Percentiles rank a stretch among this genome's conserved stretches.
Conservation (phyloP, 2,113 vertebrate species). For the Eurypyga helias region DNA sequence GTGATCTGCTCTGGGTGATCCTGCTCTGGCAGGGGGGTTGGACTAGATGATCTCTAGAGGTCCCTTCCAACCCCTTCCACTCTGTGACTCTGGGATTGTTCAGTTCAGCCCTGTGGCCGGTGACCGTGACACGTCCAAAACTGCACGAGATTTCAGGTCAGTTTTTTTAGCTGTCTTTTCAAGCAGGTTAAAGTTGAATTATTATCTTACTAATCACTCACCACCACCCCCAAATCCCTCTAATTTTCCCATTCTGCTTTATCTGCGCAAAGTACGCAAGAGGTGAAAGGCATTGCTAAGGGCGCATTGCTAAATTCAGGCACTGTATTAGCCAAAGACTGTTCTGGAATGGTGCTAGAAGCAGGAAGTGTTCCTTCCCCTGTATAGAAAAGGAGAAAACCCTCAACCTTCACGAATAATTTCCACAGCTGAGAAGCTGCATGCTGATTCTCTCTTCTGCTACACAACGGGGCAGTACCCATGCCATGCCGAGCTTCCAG, state of each 20-base stretch:
- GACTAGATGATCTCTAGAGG: no score
- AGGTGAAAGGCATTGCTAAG: neutral
- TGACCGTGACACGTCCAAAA: neutral
- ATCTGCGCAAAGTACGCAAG: rapidly evolving
- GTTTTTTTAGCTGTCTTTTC: neutral
- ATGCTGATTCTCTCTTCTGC: neutral
- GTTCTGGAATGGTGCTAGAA: no score
- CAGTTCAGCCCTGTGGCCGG: rapidly evolving
- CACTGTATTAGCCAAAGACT: rapidly evolving
- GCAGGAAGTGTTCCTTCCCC: neutral
- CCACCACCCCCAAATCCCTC: neutral
- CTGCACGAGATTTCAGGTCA: neutral
- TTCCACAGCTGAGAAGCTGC: neutral
- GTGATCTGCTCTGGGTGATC: no score
- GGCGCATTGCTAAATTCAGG: rapidly evolving
- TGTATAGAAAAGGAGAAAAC: neutral
- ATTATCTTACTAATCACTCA: neutral
- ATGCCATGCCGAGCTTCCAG: rapidly evolving
- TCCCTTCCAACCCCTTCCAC: no score
- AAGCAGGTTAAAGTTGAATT: neutral
- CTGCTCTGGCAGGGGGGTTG: no score
- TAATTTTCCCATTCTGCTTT: neutral
- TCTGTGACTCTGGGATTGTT: neutral
- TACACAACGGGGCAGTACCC: rapidly evolving
- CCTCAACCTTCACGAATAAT: neutral